Base-by-base conservation (phyloP, 2,113 vertebrate genomes). In the Hymenochirus boettgeri region DNA sequence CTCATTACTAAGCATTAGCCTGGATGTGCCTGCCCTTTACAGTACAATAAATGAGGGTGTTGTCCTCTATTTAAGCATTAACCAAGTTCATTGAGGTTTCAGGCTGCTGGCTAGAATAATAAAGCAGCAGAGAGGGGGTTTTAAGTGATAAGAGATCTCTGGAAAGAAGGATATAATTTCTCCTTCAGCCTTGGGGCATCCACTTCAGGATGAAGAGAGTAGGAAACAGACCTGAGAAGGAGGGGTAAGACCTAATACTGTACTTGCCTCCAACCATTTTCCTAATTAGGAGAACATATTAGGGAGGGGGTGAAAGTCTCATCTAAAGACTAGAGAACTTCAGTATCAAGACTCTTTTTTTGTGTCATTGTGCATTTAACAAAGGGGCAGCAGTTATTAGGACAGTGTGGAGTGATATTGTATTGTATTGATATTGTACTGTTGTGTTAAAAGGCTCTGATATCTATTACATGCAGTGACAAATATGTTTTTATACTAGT, bases 101-200 rank as follows among this genome's bases (percentile, higher is more conserved):
- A 57, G n/a, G 62, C 54, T 56, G 37, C 25, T 31, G 27, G 53
- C 55, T 26, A 57, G 26, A 51, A 26, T 57, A 22, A 48, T 31
- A 66, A 51, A 25, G 46, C n/a, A 52, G 3, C 39, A 55, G 64
- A 58, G 64, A 58, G 64, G 64, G 23, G n/a, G 23, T 51, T 55
- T 51, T 13, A 18, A 48, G 2, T 58, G 55, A 66, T 66, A 58
- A 58, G 54, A 51, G 42, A 66, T 66, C 31, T 51, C 22, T 24
- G 24, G 31, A 24, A 42, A 9, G 31, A 24, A 57, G 45, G 55
- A 51, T 66, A 35, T 65, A 29, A 47, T 57, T 50, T 65, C 57
- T 51, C 35, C 18, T 23, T 27, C 11, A n/a, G 64, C 64, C 64
- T 66, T 24, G 42, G 64, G 64, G 4, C 22, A 27, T 58, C 18